Evolutionary conservation across 2,888 invertebrate genomes (phyloP).

Genomic region (Nycteola revayana): DNA sequence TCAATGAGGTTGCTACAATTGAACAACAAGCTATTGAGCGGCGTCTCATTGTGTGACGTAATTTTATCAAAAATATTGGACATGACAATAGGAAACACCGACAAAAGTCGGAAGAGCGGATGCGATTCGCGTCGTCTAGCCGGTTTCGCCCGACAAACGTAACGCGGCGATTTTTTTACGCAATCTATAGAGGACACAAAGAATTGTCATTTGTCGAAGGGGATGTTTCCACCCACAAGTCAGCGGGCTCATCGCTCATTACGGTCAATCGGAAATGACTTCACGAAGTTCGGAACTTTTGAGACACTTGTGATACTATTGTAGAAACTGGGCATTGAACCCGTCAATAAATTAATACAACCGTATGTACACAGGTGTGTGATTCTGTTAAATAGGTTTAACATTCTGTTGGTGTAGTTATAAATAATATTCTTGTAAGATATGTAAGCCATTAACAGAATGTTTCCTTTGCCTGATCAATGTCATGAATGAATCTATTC

Average conservation of each 20-base stretch:
- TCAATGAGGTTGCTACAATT: slow-evolving; percentile 77
- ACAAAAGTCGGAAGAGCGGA: slow-evolving; percentile 81
- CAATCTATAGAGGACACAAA: slow-evolving; percentile 56
- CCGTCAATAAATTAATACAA: slow-evolving; percentile 36
- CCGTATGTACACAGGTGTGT: slow-evolving; percentile 66
- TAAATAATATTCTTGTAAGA: too few species aligned
- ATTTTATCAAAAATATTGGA: slow-evolving; percentile 80
- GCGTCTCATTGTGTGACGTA: slow-evolving; percentile 70
- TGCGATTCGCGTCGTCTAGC: slow-evolving; percentile 75
- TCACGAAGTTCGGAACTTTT: slow-evolving; percentile 65
- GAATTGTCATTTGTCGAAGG: slow-evolving; percentile 60
- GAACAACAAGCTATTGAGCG: slow-evolving; percentile 73
- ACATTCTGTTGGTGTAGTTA: too few species aligned
- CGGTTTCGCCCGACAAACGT: slow-evolving; percentile 59
- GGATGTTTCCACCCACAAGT: slow-evolving; percentile 82
- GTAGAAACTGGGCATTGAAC: slow-evolving; percentile 40
- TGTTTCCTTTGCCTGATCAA: too few species aligned
- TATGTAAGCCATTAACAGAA: too few species aligned
- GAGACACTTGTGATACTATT: slow-evolving; percentile 57
- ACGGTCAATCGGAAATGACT: slow-evolving; percentile 75
- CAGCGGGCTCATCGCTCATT: slow-evolving; percentile 72
- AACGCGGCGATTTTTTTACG: slow-evolving; percentile 63
- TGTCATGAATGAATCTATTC: too few species aligned
- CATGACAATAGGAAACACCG: slow-evolving; percentile 64
- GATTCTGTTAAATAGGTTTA: slow-evolving; percentile 9